Percentiles rank a stretch among this genome's conserved stretches.
phyloP scores from a whole-genome alignment of 2,888 invertebrate genomes.

The Vannuccia rotundouncinata region DNA sequence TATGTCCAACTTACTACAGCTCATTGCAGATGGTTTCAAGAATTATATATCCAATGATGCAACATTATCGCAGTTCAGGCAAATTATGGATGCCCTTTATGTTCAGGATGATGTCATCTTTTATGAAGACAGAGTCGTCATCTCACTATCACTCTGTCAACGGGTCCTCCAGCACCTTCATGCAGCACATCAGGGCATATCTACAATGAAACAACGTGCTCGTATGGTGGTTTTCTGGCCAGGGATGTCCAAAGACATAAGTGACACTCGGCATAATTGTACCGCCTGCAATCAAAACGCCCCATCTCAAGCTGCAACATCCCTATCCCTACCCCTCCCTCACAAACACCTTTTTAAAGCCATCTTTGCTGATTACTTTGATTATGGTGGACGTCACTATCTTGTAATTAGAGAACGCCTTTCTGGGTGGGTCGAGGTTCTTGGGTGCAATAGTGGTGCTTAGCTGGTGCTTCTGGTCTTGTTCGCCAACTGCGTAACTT shows the following conservation, averaged over 20 bases:
- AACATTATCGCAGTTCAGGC: not conserved
- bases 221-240: constrained; percentile 44
- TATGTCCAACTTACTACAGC: not conserved
- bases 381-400: constrained; percentile 41
- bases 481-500: constrained; percentile 39
- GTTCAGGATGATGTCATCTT: constrained; percentile 8
- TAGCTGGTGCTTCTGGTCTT: constrained; percentile 40
- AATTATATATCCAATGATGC: not conserved
- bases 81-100: constrained; percentile 15
- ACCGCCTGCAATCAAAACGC: not conserved
- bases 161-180: not conserved
- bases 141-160: not conserved
- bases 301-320: not conserved
- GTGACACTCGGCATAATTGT: not conserved
- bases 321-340: not conserved
- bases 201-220: constrained; percentile 38
- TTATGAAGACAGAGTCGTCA: constrained; percentile 9
- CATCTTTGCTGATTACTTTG: constrained; percentile 41
- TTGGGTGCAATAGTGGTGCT: constrained; percentile 36
- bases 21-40: not conserved
- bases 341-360: constrained; percentile 36
- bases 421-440: constrained; percentile 42
- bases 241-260: constrained; percentile 43
- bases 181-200: not conserved
- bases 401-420: constrained; percentile 42